Percentiles rank a stretch among this genome's conserved stretches.
Conservation (phyloP, 2,888 invertebrate species). For the Drosophila pseudotalamancana region DNA sequence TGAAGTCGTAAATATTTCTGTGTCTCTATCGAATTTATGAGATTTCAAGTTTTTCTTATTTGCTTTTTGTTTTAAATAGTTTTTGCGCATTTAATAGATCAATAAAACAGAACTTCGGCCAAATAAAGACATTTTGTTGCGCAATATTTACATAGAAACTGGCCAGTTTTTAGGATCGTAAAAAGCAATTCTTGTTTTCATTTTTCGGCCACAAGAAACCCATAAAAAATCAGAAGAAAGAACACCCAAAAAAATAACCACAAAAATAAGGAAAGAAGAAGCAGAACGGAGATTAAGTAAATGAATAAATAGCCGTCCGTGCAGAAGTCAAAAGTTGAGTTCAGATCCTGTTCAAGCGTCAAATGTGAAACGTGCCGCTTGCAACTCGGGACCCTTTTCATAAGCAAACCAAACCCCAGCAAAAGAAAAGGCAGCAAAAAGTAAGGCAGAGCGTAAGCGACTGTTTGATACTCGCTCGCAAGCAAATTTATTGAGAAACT, state of each 20-base stretch:
- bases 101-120: conserved; percentile 51
- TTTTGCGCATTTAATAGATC: conserved; percentile 54
- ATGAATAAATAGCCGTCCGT: conserved; percentile 64
- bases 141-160: conserved; percentile 68
- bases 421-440: neutral
- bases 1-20: conserved; percentile 64
- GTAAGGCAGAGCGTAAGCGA: neutral
- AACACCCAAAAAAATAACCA: neutral
- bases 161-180: conserved; percentile 30
- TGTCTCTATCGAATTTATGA: conserved; percentile 28
- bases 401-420: conserved; percentile 14
- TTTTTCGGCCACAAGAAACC: neutral
- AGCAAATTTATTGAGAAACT: too few relatives aligned
- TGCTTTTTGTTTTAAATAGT: neutral
- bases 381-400: conserved; percentile 16
- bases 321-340: conserved; percentile 33
- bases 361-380: conserved; percentile 71
- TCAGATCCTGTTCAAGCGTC: conserved; percentile 52
- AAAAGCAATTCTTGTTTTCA: conserved; percentile 35
- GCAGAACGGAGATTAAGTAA: conserved; percentile 24
- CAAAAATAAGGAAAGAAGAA: neutral
- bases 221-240: neutral
- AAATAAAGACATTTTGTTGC: conserved; percentile 70
- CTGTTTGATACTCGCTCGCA: neutral
- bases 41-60: conserved; percentile 23